Evolutionary conservation across 2,113 vertebrate genomes (phyloP).

Genomic region (Lophotis ruficrista): DNA sequence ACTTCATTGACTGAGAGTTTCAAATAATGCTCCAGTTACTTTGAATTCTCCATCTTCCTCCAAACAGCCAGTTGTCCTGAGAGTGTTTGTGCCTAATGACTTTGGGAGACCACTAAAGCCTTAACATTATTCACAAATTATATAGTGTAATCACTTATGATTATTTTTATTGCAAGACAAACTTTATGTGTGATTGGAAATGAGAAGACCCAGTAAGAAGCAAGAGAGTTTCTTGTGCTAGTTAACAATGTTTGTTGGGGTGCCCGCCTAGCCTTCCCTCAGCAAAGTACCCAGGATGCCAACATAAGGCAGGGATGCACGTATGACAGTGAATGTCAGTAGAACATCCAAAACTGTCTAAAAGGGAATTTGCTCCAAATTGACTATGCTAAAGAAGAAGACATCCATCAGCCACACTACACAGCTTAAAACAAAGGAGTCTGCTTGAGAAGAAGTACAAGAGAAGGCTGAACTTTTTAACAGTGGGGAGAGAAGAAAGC

Average conservation of each 20-base stretch:
- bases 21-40: not conserved
- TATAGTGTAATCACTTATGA: not conserved
- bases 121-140: not conserved
- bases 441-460: not conserved
- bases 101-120: not conserved
- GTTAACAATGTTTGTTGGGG: not conserved
- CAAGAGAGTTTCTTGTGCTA: not conserved
- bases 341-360: not conserved
- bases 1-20: not conserved
- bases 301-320: not conserved
- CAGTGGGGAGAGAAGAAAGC: not conserved
- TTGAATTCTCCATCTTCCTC: not conserved
- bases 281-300: not conserved
- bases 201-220: not conserved
- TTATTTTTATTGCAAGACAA: not conserved
- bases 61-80: not conserved
- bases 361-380: not conserved
- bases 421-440: not conserved
- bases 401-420: not conserved
- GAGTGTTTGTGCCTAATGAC: not conserved
- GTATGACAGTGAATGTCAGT: not conserved
- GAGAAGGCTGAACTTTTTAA: not conserved
- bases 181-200: not conserved
- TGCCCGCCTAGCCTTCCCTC: not conserved
- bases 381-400: not conserved